Conservation (phyloP, 2,888 invertebrate species). For the Tenthredo mesomela region DNA sequence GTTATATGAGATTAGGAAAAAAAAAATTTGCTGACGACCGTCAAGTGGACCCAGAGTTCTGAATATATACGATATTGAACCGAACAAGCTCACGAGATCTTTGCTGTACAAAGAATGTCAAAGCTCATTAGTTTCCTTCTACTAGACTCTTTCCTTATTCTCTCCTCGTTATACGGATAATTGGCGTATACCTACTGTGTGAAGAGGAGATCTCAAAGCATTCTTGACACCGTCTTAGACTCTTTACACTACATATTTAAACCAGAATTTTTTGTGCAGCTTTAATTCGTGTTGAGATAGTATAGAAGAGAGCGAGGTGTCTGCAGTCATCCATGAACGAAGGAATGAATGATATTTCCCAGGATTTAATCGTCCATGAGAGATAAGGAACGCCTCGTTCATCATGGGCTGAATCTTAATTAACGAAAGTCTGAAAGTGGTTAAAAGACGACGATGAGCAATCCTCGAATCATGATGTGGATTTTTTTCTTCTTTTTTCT, state of each 20-base stretch:
- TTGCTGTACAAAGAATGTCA: background rate
- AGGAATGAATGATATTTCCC: background rate
- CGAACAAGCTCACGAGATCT: background rate
- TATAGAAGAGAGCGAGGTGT: too few species aligned
- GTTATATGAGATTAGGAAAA: background rate
- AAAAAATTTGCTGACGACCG: background rate
- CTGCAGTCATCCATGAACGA: background rate
- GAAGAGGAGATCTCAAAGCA: background rate
- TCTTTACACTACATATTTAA: background rate
- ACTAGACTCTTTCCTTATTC: background rate
- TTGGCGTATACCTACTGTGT: background rate
- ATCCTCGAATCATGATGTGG: background rate
- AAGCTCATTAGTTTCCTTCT: background rate
- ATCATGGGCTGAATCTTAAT: background rate
- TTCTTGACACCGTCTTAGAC: background rate
- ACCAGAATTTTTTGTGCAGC: background rate
- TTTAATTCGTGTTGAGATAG: background rate
- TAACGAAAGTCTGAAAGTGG: background rate
- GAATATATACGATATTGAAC: background rate
- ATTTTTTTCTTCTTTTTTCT: background rate
- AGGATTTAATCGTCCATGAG: conserved; percentile 32
- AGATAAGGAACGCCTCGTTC: conserved; percentile 1
- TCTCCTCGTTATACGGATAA: background rate
- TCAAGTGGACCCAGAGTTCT: conserved; percentile 3
- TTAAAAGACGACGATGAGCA: background rate